phyloP scores from a whole-genome alignment of 2,113 vertebrate species.

The Naja naja region DNA sequence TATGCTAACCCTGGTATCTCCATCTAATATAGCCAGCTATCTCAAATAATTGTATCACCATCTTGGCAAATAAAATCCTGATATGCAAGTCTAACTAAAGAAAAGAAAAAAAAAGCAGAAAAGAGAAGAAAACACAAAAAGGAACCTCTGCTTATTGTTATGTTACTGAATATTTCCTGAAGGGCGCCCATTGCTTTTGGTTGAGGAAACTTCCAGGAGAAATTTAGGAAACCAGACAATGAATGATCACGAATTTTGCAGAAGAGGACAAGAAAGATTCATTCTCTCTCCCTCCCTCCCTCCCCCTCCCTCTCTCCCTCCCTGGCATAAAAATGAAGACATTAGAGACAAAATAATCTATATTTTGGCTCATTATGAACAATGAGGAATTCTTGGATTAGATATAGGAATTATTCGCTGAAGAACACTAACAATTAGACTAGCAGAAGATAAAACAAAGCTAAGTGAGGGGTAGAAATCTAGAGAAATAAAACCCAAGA shows the following conservation, averaged over 20 bases:
- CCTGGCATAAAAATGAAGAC: background rate
- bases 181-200: background rate
- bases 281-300: too few relatives aligned
- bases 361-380: background rate
- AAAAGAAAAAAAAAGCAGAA: background rate
- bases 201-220: background rate
- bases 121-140: background rate
- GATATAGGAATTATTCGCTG: background rate
- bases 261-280: background rate
- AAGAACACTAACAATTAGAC: background rate
- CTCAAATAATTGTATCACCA: background rate
- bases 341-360: background rate
- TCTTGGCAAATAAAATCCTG: background rate
- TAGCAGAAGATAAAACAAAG: background rate
- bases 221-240: background rate
- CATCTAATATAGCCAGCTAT: background rate
- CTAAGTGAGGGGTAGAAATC: background rate
- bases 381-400: background rate
- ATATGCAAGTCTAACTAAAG: background rate
- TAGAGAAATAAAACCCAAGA: background rate
- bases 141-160: too few relatives aligned
- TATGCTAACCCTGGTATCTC: background rate
- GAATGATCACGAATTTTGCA: background rate
- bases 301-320: too few relatives aligned
- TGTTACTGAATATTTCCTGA: background rate